Base-by-base conservation (phyloP, 2,113 vertebrate genomes). In the Pholis gunnellus region DNA sequence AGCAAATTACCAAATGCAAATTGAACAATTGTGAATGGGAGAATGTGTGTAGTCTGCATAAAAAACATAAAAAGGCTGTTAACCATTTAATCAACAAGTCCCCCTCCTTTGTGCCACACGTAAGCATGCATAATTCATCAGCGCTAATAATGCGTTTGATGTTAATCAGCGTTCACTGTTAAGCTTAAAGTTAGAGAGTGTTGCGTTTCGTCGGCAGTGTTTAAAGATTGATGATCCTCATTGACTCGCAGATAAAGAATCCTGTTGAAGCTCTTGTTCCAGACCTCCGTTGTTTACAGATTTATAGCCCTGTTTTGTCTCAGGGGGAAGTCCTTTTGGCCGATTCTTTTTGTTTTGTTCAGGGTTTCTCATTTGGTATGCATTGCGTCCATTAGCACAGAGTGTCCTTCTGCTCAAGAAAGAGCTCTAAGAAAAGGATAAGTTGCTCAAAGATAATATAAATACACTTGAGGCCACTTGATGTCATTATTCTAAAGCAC, bases 1-100 rank as follows among this genome's bases (percentile, higher is more conserved):
- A 76, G 82, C 82, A 91, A 90, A 88, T 92, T 83, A 80, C 87
- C 79, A 84, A 79, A 93, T 90, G 91, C 86, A 91, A 92, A 91
- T 91, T 85, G 44, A 84, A 90, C 81, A 87, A 84, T 67, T 78
- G 57, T 74, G 63, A 82, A 84, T 59, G 70, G 38, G 25, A 34
- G 83, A 93, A 92, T 88, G 44, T 82, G 88, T 89, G 65, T 78
- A 86, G 72, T 91, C 80, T 81, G 80, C 86, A 89, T 70, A 87
- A 91, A 89, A 88, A 80, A 52, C 31, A 48, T 20, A 29, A 59
- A 27, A 59, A 29, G 25, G 56, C 25, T 70, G 73, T 92, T 84
- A 88, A 86, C 88, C 38, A 72, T 88, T 94, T 83, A 79, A 85
- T 83, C 84, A 89, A 90, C 80, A 87, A 81, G 61, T 77, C 50